Evolutionary conservation across 2,888 invertebrate genomes (phyloP), one percentile per base, ranked within the genome.

Genomic region (Bellardia bayeri): DNA sequence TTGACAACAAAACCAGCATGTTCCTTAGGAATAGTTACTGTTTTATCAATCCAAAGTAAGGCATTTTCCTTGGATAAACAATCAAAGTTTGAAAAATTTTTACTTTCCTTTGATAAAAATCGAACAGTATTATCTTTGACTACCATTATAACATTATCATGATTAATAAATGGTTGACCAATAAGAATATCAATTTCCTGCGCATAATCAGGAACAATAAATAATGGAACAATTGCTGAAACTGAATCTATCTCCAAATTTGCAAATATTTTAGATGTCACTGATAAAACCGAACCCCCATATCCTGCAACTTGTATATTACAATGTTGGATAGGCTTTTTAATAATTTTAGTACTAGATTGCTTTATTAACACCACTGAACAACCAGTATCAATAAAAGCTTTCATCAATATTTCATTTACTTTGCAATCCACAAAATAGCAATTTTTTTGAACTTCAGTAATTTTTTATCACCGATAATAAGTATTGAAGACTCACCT

Each of bases 361-460:
- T 64, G 68, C 14, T n/a, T 68, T 49, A 68, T 68, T 14, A 68
- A 68, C 42, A 68, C 42, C 30, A 68, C 49, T 8, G 49, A 68
- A 4, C 68, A 68, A 68, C 14, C 68, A 7, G 68, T 68, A 49
- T 51, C 51, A n/a, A 51, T 49, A 68, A 49, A 49, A 49, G 23
- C 68, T 68, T 30, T 42, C 68, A 49, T 49, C 14, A 16, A 6
- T n/a, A 64, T 64, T 14, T 37, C 16, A 42, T 64, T 42, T 64
- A 64, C 42, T 16, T 64, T 64, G 5, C 64, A 64, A 40, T 23
- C n/a, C 40, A 64, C 16, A 14, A 42, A 42, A 42, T 42, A 64
- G 11, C 64, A 64, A 5, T 37, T 64, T 42, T 40, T 64, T 16
- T 9, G 14, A 42, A 7, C 40, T 16, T 40, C 8, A 5, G 37